These are phyloP conservation scores for Ctena decussata DNA, from an alignment of 2,888 invertebrate species.

Conservation along the genomic window DNA sequence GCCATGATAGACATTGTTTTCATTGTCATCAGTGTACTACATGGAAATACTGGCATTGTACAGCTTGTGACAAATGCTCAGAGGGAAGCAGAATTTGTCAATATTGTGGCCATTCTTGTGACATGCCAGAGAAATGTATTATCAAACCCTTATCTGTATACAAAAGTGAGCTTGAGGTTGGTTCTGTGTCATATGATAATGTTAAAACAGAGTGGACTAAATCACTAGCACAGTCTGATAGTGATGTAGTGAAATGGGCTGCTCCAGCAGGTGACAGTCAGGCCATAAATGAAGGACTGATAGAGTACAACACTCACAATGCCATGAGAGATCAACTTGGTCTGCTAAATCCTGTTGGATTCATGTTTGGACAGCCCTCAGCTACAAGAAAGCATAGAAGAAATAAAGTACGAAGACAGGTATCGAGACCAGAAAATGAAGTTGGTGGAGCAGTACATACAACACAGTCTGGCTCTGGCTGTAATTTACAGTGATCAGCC, in stretches of 20 bases:
- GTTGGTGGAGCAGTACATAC: background rate
- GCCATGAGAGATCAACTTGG: constrained; percentile 66
- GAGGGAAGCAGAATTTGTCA: constrained; percentile 50
- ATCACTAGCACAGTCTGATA: constrained; percentile 31
- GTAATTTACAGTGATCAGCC: background rate
- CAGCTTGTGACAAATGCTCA: constrained; percentile 52
- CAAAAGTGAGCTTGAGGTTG: constrained; percentile 39
- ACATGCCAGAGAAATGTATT: constrained; percentile 41
- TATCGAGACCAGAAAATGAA: background rate
- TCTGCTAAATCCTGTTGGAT: constrained; percentile 62
- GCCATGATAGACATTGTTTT: constrained; percentile 59
- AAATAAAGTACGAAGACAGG: constrained; percentile 22
- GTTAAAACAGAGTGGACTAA: constrained; percentile 42
- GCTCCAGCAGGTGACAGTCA: constrained; percentile 13
- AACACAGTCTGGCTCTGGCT: background rate
- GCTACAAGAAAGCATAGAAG: constrained; percentile 52
- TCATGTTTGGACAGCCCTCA: constrained; percentile 54
- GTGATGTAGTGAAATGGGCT: constrained; percentile 39
- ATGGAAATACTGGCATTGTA: constrained; percentile 58
- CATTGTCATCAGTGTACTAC: constrained; percentile 54
- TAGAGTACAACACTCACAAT: constrained; percentile 54
- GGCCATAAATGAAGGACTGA: background rate
- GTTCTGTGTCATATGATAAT: constrained; percentile 37
- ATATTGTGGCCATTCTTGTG: constrained; percentile 56
- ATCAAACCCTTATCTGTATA: constrained; percentile 65